phyloP scores from a whole-genome alignment of 2,797 vertebrate species.

The Halcyon smyrnensis region DNA sequence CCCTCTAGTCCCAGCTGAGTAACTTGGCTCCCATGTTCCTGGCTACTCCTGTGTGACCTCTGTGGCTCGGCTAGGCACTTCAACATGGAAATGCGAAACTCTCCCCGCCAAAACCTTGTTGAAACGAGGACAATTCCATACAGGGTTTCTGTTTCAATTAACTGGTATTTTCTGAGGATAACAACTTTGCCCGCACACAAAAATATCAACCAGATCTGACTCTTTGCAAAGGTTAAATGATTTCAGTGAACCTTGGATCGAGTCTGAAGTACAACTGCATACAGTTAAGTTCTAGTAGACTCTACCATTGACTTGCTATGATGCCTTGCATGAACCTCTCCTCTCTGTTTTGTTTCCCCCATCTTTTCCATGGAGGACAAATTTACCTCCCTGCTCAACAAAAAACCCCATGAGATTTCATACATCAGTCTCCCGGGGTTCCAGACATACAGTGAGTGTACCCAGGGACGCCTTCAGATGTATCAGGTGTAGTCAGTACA shows the following conservation, averaged over 20 bases:
- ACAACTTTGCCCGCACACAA: background rate
- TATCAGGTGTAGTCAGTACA: background rate
- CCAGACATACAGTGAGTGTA: background rate
- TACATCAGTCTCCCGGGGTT: background rate
- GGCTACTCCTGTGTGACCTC: background rate
- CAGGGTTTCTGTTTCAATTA: conserved; percentile 14
- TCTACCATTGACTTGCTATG: background rate
- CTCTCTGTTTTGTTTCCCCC: background rate
- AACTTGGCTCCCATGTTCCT: background rate
- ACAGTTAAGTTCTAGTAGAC: background rate
- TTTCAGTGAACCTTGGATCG: background rate
- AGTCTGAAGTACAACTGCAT: background rate
- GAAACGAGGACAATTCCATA: background rate
- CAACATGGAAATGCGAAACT: background rate
- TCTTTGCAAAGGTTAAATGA: background rate
- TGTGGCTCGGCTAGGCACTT: background rate
- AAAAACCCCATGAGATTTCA: background rate
- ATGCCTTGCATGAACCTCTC: background rate
- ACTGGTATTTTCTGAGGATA: background rate
- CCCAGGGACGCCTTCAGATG: background rate
- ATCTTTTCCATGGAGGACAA: background rate
- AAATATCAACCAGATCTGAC: background rate
- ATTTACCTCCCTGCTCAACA: background rate
- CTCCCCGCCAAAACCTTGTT: background rate
- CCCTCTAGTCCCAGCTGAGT: background rate